Percentiles rank a stretch among this genome's conserved stretches.
Evolutionary conservation across 2,888 invertebrate genomes (phyloP).

Genomic region (Protodeltote pygarga): DNA sequence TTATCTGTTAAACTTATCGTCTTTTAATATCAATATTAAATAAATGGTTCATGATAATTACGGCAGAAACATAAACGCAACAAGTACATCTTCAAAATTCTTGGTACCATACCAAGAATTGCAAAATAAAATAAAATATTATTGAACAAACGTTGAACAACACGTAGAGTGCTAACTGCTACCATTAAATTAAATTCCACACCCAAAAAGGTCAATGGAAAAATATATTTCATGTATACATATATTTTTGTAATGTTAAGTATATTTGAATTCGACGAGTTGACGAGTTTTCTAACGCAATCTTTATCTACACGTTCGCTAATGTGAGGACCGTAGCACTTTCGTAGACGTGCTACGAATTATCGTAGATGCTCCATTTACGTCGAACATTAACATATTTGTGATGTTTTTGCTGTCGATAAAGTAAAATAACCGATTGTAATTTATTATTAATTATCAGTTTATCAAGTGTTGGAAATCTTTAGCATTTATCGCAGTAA

Average conservation of each 20-base stretch:
- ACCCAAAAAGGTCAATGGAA: not conserved
- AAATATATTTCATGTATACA: no score
- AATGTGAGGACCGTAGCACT: conserved; percentile 61
- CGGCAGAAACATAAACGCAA: not conserved
- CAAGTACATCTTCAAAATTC: conserved; percentile 13
- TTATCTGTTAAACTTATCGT: conserved; percentile 25
- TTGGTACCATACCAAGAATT: not conserved
- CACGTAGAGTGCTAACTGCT: not conserved
- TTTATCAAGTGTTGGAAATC: conserved; percentile 33
- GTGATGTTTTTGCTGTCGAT: conserved; percentile 20
- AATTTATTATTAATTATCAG: conserved; percentile 24
- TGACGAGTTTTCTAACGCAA: not conserved
- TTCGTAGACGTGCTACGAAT: conserved; percentile 76
- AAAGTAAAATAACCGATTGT: conserved; percentile 28
- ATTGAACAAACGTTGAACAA: not conserved
- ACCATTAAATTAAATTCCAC: conserved; percentile 11
- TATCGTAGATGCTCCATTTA: conserved; percentile 60
- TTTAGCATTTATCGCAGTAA: conserved; percentile 40
- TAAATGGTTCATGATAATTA: conserved; percentile 8
- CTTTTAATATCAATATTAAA: conserved; percentile 17
- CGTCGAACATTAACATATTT: conserved; percentile 13
- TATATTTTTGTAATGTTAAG: no score
- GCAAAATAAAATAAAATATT: not conserved
- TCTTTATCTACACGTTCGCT: not conserved
- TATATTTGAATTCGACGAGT: no score